Percentiles rank a stretch among this genome's conserved stretches.
phyloP scores from a whole-genome alignment of 1,140 invertebrate genomes.

The Frieseomelitta varia region DNA sequence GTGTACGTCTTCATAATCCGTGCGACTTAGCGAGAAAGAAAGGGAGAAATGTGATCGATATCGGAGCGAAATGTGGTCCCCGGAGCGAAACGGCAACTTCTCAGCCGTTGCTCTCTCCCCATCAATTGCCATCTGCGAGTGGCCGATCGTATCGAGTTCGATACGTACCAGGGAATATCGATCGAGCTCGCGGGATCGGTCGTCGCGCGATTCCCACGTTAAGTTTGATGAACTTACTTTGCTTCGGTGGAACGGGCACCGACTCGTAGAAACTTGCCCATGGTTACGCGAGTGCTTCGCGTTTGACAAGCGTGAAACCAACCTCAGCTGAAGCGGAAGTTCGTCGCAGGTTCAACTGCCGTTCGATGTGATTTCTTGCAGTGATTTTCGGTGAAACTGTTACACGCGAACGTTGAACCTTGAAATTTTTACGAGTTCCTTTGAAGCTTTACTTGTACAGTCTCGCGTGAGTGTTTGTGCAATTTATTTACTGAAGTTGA shows the following conservation, averaged over 20 bases:
- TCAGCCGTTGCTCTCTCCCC: conserved; percentile 12
- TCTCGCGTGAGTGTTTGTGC: background rate
- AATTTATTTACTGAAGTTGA: background rate
- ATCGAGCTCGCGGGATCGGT: background rate
- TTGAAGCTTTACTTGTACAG: background rate
- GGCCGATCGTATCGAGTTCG: background rate
- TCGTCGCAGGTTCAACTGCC: background rate
- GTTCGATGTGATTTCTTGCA: conserved; percentile 4
- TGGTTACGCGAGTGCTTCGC: background rate
- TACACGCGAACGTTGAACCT: background rate
- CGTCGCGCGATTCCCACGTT: background rate
- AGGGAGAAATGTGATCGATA: conserved; percentile 14
- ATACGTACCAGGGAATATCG: conserved; percentile 4
- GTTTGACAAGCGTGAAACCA: conserved; percentile 8
- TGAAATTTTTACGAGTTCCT: background rate
- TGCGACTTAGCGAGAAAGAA: conserved; percentile 43
- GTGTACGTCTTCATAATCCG: conserved; percentile 66
- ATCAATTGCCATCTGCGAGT: conserved; percentile 23
- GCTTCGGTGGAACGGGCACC: background rate
- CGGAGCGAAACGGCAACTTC: background rate
- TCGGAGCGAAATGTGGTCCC: background rate
- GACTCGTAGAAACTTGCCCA: conserved; percentile 5
- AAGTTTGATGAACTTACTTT: conserved; percentile 22
- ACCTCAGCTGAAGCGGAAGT: background rate
- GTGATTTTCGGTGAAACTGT: background rate